phyloP scores from a whole-genome alignment of 2,113 vertebrate species.

The Tragelaphus strepsiceros region DNA sequence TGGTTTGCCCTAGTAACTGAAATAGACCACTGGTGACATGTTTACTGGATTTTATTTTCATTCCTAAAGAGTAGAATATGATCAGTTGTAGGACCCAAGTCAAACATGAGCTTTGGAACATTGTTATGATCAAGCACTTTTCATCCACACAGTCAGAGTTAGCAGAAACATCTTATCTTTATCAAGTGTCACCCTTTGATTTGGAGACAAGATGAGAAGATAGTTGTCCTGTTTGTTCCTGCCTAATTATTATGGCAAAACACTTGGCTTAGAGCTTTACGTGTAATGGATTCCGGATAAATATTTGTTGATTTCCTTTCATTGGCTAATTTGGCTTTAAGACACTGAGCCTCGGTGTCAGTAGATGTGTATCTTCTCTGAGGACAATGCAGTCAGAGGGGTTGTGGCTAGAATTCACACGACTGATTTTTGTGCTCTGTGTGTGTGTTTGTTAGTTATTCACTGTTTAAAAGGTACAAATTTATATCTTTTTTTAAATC shows the following conservation, averaged over 20 bases:
- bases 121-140: not conserved
- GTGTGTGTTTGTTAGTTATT: not conserved
- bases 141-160: fast-evolving
- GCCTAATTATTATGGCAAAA: not conserved
- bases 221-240: not conserved
- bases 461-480: not conserved
- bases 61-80: not conserved
- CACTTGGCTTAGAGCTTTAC: not conserved
- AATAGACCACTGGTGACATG: not conserved
- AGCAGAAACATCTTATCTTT: not conserved
- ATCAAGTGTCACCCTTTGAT: not conserved
- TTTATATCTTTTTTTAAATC: not conserved
- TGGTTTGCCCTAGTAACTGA: not conserved
- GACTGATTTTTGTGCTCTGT: not conserved
- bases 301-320: not conserved
- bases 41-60: not conserved
- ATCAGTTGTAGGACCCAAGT: not conserved
- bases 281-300: not conserved
- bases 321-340: not conserved
- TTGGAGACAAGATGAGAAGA: not conserved
- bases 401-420: not conserved
- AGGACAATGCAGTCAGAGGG: not conserved
- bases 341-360: not conserved
- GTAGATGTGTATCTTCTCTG: not conserved
- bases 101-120: not conserved